Evolutionary conservation across 2,113 vertebrate species (phyloP).

Genomic region (Platanista minor): DNA sequence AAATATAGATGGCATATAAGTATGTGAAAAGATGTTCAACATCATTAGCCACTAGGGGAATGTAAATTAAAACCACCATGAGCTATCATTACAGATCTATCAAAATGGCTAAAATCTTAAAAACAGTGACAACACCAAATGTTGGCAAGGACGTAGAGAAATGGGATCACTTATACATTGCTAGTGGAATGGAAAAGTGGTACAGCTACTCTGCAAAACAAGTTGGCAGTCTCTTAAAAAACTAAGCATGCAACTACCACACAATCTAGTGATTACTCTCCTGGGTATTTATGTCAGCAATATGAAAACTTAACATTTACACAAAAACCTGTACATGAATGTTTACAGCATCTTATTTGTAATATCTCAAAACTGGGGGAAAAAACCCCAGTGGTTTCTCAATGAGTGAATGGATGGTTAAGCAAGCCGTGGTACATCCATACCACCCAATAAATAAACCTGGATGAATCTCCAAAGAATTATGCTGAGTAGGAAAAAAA

Average conservation of each 20-base stretch:
- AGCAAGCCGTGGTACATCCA: not conserved
- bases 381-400: not conserved
- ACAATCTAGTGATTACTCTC: not conserved
- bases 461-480: not conserved
- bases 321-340: not conserved
- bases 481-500: not conserved
- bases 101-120: not conserved
- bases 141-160: not conserved
- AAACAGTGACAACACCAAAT: not conserved
- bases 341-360: not conserved
- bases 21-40: not conserved
- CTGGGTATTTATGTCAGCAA: not conserved
- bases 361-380: not conserved
- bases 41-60: not conserved
- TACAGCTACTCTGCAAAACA: not conserved
- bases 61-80: not conserved
- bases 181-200: not conserved
- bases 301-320: not conserved
- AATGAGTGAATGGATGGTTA: not conserved
- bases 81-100: not conserved
- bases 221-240: not conserved
- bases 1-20: not conserved
- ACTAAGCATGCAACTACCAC: not conserved
- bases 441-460: not conserved
- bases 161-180: not conserved